A percentile compares a stretch with the other conserved stretches of the same genome.
Evolutionary conservation across 2,113 vertebrate species (phyloP).

Genomic region (Tursiops truncatus): DNA sequence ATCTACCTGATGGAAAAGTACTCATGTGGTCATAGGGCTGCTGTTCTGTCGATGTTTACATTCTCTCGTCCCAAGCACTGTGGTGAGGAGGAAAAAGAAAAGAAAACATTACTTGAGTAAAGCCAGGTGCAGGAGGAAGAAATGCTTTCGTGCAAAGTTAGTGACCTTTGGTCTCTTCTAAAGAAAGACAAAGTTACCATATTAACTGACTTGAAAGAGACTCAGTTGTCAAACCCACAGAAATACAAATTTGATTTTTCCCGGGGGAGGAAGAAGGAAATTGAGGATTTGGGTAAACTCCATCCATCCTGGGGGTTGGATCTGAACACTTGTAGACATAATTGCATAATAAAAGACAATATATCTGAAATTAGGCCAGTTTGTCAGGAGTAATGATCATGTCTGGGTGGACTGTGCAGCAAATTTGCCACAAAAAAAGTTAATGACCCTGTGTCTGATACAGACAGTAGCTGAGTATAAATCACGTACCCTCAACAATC

Average conservation of each 20-base stretch:
- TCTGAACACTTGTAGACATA: constrained; percentile 59
- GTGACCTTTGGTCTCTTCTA: constrained; percentile 81
- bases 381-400: constrained; percentile 51
- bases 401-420: constrained; percentile 41
- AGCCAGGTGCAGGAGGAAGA: constrained; percentile 87
- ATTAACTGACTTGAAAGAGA: constrained; percentile 83
- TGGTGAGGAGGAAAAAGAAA: constrained; percentile 86
- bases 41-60: constrained; percentile 91
- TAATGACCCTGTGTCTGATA: background rate
- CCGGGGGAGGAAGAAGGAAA: constrained; percentile 75
- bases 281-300: constrained; percentile 79
- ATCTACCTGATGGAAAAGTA: constrained; percentile 85
- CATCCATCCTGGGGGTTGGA: constrained; percentile 75
- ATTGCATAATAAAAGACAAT: constrained; percentile 55
- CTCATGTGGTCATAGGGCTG: constrained; percentile 86
- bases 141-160: constrained; percentile 82
- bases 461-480: constrained; percentile 39
- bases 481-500: constrained; percentile 59
- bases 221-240: constrained; percentile 89
- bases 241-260: constrained; percentile 81
- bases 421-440: constrained; percentile 35
- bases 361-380: constrained; percentile 59
- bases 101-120: constrained; percentile 86
- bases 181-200: constrained; percentile 78
- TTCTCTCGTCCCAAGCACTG: constrained; percentile 90